Evolutionary conservation across 1,140 invertebrate species (phyloP), one percentile per base, ranked within the genome.

Genomic region (Micrasema minimum): DNA sequence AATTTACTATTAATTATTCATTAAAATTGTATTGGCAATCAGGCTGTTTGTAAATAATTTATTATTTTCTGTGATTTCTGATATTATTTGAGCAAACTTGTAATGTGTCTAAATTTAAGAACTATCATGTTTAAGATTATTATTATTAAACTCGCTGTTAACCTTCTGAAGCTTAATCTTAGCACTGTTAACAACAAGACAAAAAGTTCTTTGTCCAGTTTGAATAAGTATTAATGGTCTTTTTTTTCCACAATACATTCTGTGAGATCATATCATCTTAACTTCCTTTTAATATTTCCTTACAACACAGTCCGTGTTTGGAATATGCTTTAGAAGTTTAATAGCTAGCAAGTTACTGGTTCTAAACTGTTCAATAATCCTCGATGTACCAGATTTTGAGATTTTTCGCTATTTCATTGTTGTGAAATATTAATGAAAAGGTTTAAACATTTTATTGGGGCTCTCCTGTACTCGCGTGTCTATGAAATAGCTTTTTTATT

Each of bases 61-160:
- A 23, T 64, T 5, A 46, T 64, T 64, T n/a, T 64, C 59, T 64
- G 59, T 64, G 59, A 64, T 64, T 64, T 57, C 26, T 14, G 59
- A 64, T 64, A 64, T 64, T 64, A 64, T 64, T 64, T 64, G 20
- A 31, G 59, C 59, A 64, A 26, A 64, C 59, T 64, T 64, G 59
- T 46, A 46, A 48, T 64, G 57, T 41, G 38, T 43, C 38, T 43
- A 61, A 61, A 61, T 2, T 43, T 20, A 61, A 18, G 6, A 31
- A 55, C 26, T 55, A 14, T 51, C 26, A 46, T 46, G 16, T 46
- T 46, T 46, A 16, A 16, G n/a, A 14, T 23, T 18, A 51, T 23
- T 18, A 51, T 23, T 31, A 31, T 4, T 31, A 7, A 31, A 31
- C 26, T 31, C 26, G 26, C 26, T 31, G 7, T 31, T 31, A 31